Evolutionary conservation across 2,113 vertebrate genomes (phyloP), one percentile per base, ranked within the genome.

Genomic region (Cebidichthys violaceus): DNA sequence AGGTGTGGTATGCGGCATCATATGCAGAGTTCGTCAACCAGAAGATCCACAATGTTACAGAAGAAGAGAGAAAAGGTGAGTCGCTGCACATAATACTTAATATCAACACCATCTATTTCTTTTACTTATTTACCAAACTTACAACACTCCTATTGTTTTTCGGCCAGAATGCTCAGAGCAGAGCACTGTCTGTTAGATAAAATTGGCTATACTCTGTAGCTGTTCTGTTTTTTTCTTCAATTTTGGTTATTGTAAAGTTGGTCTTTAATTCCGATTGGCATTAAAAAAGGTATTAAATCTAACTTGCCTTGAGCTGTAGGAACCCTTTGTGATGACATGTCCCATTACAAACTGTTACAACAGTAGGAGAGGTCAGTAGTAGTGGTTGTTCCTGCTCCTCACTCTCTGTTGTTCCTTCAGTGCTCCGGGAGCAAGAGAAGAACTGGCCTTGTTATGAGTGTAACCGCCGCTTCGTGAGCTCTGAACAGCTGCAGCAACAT

Each of bases 361-460:
- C 22, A 62, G 35, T 6, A 43, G 24, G 31, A 68, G 74, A 31
- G 45, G 15, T 18, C 17, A 2, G 9, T 4, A 27, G 27, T 35
- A 0, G 0, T 15, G 13, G 13, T 41, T 22, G 4, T 33, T 54
- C 1, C 45, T 73, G 5, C 15, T 79, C 50, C 29, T 76, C 55
- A 66, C 67, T 14, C 43, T 35, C 4, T 5, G 43, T 81, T 24
- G 6, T 79, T 59, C 66, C 50, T 9, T 60, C 83, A 95, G 94
- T 94, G 24, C 89, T 99, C 52, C 94, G 97, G 75, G 98, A 99
- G 41, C 97, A 98, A 82, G 98, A 99, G 92, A 99, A 97, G 94
- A 99, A 99, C 85, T 99, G 98, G 98, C 98, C 98, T 0, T 99
- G 98, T 84, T 99, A 98, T 0, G 98, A 99, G 81, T 99, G 98